Percentiles rank a stretch among this genome's conserved stretches.
Evolutionary conservation across 1,140 invertebrate genomes (phyloP).

Genomic region (Sarcophaga peregrina): DNA sequence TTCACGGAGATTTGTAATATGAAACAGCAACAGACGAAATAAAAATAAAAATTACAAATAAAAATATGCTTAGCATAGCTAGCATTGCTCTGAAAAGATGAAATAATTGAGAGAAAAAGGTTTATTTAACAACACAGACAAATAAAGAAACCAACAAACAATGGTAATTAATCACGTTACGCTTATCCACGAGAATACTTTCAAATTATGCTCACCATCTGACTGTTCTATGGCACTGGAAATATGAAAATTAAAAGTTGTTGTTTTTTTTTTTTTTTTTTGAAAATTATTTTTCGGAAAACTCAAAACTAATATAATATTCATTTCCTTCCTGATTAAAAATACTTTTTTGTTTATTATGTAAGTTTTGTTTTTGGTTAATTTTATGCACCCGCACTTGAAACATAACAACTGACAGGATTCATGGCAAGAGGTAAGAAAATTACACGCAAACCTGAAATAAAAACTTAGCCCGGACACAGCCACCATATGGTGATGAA

Average conservation of each 20-base stretch:
- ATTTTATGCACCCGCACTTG: conserved; percentile 15
- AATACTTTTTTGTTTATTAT: background rate
- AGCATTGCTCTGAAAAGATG: too few relatives aligned
- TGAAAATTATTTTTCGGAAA: background rate
- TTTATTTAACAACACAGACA: background rate
- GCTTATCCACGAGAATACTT: background rate
- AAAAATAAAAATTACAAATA: too few relatives aligned
- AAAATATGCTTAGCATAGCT: background rate
- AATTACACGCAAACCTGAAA: background rate
- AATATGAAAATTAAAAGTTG: background rate
- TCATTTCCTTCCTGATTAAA: conserved; percentile 26
- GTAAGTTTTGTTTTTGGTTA: background rate
- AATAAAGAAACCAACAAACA: conserved; percentile 42
- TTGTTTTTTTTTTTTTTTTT: background rate
- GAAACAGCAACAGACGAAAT: conserved; percentile 28
- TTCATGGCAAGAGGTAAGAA: background rate
- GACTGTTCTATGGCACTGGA: background rate
- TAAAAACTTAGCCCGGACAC: too few relatives aligned
- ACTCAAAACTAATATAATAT: conserved; percentile 5
- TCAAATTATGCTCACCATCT: background rate
- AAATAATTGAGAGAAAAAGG: background rate
- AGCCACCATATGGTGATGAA: too few relatives aligned
- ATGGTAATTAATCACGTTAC: conserved; percentile 45
- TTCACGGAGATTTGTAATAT: conserved; percentile 40
- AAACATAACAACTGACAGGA: background rate